These are phyloP conservation scores for Tiaroga cobitis DNA, from an alignment of 2,797 vertebrate species.

Conservation along the genomic window DNA sequence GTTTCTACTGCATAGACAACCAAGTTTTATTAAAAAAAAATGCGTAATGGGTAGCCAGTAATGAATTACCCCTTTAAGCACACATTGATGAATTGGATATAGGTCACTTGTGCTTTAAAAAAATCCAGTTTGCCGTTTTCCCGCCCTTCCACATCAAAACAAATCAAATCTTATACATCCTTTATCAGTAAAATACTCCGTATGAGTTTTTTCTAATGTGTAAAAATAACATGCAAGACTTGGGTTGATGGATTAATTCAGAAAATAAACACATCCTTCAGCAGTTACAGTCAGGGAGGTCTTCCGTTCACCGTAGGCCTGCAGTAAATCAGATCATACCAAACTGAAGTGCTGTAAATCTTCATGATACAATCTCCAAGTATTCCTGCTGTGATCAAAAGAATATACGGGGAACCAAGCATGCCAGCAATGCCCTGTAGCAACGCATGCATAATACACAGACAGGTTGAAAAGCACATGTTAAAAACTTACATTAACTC, in stretches of 20 bases:
- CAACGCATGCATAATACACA: slow-evolving; percentile 2
- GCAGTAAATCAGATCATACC: not conserved
- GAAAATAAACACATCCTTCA: not conserved
- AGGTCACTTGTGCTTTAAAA: not conserved
- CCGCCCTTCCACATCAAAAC: not conserved
- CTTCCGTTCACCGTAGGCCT: not conserved
- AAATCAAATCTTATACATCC: not conserved
- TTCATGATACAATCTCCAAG: slow-evolving; percentile 14
- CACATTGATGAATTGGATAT: not conserved
- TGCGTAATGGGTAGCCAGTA: too few species aligned
- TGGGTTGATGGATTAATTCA: not conserved
- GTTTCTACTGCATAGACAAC: not conserved
- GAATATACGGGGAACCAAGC: not conserved
- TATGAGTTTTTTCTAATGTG: not conserved
- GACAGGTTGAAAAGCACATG: not conserved
- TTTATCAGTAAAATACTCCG: not conserved
- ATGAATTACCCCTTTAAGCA: not conserved
- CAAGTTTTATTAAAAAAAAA: not conserved
- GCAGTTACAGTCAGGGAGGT: not conserved
- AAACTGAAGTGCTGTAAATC: not conserved
- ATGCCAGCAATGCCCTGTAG: not conserved
- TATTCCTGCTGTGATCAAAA: slow-evolving; percentile 31
- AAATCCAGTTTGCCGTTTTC: not conserved
- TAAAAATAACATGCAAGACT: not conserved
- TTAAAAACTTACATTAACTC: slow-evolving; percentile 8